Percentiles rank a stretch among this genome's conserved stretches.
Conservation (phyloP, 37 sponge, comb jelly and placozoan species). For the Diacarnus erythraeanus region DNA sequence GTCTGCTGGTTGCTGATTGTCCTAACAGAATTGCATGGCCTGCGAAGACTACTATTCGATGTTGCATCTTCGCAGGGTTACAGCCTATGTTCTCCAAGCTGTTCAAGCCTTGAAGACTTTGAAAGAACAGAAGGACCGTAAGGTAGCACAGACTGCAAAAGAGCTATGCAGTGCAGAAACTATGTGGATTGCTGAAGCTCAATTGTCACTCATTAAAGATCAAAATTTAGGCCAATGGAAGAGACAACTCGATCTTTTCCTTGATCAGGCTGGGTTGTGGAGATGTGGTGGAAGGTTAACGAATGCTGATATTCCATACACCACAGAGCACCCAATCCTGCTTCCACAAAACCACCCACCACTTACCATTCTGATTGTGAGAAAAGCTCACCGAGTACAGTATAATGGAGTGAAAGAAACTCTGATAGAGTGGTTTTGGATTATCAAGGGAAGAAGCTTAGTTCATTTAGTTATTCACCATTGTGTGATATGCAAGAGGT, state of each 20-base stretch:
- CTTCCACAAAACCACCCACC: not conserved
- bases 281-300: slow-evolving; percentile 35
- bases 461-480: too few relatives aligned
- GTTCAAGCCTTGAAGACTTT: slow-evolving; percentile 24
- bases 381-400: too few relatives aligned
- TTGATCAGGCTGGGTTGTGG: slow-evolving; percentile 16
- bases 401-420: too few relatives aligned
- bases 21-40: slow-evolving; percentile 1
- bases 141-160: too few relatives aligned
- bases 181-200: slow-evolving; percentile 15
- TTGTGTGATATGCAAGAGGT: too few relatives aligned
- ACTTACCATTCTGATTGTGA: slow-evolving; percentile 15
- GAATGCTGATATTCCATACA: slow-evolving; percentile 38
- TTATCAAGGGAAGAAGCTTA: too few relatives aligned
- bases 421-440: too few relatives aligned
- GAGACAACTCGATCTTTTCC: slow-evolving; percentile 16
- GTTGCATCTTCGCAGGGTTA: slow-evolving; percentile 31
- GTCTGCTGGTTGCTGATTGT: too few relatives aligned
- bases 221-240: slow-evolving; percentile 1
- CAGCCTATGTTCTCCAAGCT: slow-evolving; percentile 37
- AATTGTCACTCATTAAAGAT: not conserved
- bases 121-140: too few relatives aligned
- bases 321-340: slow-evolving; percentile 26
- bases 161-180: not conserved
- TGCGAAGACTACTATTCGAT: slow-evolving; percentile 25